Evolutionary conservation across 2,113 vertebrate genomes (phyloP), one percentile per base, ranked within the genome.

Genomic region (Tylochromis polylepis): DNA sequence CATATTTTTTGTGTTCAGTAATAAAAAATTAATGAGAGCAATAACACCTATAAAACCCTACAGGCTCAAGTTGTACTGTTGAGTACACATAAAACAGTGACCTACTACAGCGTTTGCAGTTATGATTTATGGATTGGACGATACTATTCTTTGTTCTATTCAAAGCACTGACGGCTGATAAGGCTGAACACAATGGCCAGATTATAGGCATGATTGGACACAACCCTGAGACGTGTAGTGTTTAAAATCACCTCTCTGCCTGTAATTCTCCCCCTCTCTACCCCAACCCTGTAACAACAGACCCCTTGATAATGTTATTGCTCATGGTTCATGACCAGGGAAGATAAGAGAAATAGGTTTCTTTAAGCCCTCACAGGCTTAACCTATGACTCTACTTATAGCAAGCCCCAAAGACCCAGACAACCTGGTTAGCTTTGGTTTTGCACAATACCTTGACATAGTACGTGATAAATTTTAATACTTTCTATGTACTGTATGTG

Each of bases 341-440:
- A 90, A 95, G 96, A 97, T 96, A 97, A 96, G 95, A 96, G 95
- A 96, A 96, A 96, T 96, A 95, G 93, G 94, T 96, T 96, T 96
- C 93, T 94, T 94, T 96, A 95, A 95, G 90, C 95, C 94, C 86
- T 88, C 87, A 86, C 90, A 94, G 90, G 94, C 95, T 96, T 96
- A 96, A 97, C 96, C 96, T 96, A 88, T 95, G 96, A 95, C 95
- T 95, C 94, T 93, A 94, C 95, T 95, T 96, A 96, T 93, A 94
- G 93, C 88, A 90, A 92, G 88, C 89, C 86, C 82, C 65, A 29
- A 77, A 93, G 93, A 93, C 90, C 86, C 89, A 89, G 88, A 92
- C 91, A 87, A 84, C 88, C 89, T 84, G 58, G 92, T 90, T 91
- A 87, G 90, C 79, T 91, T 90, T 88, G 89, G 67, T 85, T 87